These are phyloP conservation scores for Neoniphon sammara DNA, from an alignment of 2,797 vertebrate species.

Conservation along the genomic window DNA sequence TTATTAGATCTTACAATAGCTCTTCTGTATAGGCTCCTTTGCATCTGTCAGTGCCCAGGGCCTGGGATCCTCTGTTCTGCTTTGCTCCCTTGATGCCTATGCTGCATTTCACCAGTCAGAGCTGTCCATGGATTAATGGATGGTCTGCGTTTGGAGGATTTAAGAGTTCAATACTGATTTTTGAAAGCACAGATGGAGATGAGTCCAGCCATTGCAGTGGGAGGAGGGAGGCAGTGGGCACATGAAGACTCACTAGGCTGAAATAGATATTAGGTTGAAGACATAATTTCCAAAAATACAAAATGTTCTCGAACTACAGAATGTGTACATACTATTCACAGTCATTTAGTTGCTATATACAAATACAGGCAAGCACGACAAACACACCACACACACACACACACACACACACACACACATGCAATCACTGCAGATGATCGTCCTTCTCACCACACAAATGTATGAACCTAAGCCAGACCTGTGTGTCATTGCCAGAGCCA, in stretches of 20 bases:
- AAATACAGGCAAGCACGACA: too few species aligned
- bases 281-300: not conserved
- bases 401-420: too few species aligned
- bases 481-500: conserved; percentile 4
- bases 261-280: not conserved
- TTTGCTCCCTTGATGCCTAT: conserved; percentile 24
- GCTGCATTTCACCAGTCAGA: conserved; percentile 17
- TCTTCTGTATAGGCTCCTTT: too few species aligned
- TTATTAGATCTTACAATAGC: too few species aligned
- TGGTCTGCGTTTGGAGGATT: conserved; percentile 31
- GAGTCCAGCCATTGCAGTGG: conserved; percentile 11
- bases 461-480: conserved; percentile 3
- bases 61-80: conserved; percentile 4
- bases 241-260: not conserved
- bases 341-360: too few species aligned
- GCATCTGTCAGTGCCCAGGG: conserved; percentile 4
- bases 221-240: not conserved
- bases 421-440: not conserved
- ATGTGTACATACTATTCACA: too few species aligned
- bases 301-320: not conserved
- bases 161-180: conserved; percentile 28
- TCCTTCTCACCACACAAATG: not conserved
- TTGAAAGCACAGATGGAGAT: conserved; percentile 31
- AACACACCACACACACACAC: too few species aligned
- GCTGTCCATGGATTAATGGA: conserved; percentile 41